Conservation (phyloP, 2,797 vertebrate genomes). For the Anas georgica region DNA sequence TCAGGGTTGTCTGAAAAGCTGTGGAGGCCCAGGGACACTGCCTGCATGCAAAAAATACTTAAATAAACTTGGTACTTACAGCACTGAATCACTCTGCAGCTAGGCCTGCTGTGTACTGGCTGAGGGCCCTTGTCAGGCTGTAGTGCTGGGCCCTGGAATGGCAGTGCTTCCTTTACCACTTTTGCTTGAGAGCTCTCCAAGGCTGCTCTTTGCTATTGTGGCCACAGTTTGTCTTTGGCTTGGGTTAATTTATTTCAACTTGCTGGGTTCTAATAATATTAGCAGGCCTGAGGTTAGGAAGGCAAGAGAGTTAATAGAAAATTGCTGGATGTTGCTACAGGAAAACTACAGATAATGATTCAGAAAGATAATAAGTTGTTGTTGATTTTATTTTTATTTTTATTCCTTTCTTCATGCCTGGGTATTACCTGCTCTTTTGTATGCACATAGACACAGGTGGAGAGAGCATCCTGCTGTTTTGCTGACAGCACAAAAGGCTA, state of each 20-base stretch:
- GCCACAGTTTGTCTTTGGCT: neutral
- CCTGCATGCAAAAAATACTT: neutral
- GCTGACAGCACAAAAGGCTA: neutral
- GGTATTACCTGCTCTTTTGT: neutral
- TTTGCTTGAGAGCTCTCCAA: neutral
- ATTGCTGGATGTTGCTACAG: neutral
- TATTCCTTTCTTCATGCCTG: neutral
- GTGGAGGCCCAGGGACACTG: neutral
- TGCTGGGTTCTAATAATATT: neutral
- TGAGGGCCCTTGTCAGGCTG: neutral
- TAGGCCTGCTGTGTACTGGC: neutral
- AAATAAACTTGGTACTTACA: neutral
- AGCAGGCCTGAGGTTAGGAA: constrained; percentile 30
- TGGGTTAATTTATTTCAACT: constrained; percentile 35
- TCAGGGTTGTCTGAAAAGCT: neutral
- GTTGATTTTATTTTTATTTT: too few species aligned
- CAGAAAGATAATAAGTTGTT: neutral
- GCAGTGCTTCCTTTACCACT: neutral
- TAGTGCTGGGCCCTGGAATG: neutral
- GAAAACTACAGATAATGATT: neutral
- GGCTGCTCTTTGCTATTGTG: neutral
- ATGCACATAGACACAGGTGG: neutral
- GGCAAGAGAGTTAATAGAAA: constrained; percentile 6
- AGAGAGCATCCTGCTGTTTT: neutral
- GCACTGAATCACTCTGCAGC: neutral